These are phyloP conservation scores for Alexandromys fortis DNA, from an alignment of 2,113 vertebrate genomes.

Conservation along the genomic window DNA sequence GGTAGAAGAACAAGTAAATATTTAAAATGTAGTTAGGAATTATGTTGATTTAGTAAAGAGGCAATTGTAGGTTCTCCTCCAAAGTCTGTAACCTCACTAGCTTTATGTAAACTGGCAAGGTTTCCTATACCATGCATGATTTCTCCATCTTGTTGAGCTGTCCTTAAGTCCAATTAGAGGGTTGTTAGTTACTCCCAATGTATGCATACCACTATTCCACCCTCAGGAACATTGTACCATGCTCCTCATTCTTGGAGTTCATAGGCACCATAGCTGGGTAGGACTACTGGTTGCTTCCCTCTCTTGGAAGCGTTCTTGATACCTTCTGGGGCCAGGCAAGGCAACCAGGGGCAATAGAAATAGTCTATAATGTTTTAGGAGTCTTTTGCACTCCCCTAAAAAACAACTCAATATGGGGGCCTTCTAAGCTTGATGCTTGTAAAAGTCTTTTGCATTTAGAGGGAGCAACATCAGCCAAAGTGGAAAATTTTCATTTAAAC, in stretches of 20 bases:
- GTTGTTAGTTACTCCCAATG: neutral
- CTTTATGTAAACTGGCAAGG: neutral
- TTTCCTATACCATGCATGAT: neutral
- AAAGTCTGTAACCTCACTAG: neutral
- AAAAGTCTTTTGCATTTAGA: neutral
- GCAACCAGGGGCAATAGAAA: neutral
- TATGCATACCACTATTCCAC: neutral
- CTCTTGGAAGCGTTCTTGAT: neutral
- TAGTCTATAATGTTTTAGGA: neutral
- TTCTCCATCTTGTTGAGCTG: neutral
- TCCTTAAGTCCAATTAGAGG: neutral
- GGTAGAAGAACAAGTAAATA: neutral
- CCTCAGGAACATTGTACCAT: neutral
- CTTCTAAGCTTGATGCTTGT: neutral
- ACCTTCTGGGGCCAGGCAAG: neutral
- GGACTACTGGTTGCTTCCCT: neutral
- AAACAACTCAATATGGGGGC: neutral
- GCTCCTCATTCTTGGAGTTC: neutral
- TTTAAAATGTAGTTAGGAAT: neutral
- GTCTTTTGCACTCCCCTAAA: neutral
- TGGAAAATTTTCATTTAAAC: neutral
- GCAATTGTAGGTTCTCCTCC: neutral
- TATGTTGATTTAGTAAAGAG: neutral
- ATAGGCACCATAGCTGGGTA: neutral
- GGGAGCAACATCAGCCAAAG: too few relatives aligned